phyloP scores from a whole-genome alignment of 2,797 vertebrate genomes.

The Morus bassanus region DNA sequence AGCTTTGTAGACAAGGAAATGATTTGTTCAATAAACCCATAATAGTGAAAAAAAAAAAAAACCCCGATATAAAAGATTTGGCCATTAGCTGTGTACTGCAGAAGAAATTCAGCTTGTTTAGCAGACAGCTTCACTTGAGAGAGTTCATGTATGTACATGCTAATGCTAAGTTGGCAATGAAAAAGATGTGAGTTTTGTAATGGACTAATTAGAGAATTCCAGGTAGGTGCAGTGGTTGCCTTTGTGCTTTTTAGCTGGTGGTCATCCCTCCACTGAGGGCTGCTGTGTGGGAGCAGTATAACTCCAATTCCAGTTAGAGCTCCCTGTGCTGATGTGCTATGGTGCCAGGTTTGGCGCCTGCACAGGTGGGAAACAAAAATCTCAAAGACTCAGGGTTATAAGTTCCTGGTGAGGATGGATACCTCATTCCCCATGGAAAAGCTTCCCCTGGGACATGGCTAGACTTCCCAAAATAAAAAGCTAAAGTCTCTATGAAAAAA shows the following conservation, averaged over 20 bases:
- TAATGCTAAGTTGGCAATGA: not conserved
- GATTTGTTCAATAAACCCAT: not conserved
- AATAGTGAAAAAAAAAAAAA: not conserved
- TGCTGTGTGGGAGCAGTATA: not conserved
- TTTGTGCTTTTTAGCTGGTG: not conserved
- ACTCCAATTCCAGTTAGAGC: not conserved
- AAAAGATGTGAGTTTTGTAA: not conserved
- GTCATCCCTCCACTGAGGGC: not conserved
- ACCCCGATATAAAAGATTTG: not conserved
- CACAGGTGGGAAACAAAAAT: not conserved
- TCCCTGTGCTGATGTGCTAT: not conserved
- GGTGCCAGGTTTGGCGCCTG: not conserved
- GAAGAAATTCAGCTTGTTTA: not conserved
- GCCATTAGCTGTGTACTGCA: not conserved
- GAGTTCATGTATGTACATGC: not conserved
- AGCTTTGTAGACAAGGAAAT: not conserved
- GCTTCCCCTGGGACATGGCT: not conserved
- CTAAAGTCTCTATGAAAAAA: not conserved
- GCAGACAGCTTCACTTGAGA: not conserved
- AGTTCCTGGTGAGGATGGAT: not conserved
- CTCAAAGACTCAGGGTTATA: not conserved
- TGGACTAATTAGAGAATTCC: not conserved
- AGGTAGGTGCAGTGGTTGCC: not conserved
- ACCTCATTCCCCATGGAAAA: not conserved
- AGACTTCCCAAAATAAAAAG: not conserved